These are phyloP conservation scores for Gambusia yucatana DNA, from an alignment of 2,797 vertebrate species.

Conservation along the genomic window DNA sequence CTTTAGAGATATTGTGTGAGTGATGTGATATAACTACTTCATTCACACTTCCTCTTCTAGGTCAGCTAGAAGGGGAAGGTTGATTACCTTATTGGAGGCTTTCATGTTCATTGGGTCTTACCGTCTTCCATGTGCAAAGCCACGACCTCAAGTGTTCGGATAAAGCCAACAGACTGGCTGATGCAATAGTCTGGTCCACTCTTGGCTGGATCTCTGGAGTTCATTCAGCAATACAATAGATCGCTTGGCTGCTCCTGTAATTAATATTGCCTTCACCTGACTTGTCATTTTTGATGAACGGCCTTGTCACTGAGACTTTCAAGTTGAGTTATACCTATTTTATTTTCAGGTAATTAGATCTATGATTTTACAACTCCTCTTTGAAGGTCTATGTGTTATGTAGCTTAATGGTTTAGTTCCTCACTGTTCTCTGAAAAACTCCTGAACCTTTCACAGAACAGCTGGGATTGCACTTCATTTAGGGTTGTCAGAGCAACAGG, in stretches of 20 bases:
- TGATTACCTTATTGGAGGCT: conserved; percentile 44
- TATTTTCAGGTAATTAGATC: background rate
- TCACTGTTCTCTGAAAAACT: background rate
- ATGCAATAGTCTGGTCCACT: conserved; percentile 21
- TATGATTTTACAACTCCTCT: background rate
- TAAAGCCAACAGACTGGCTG: conserved; percentile 42
- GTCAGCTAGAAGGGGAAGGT: conserved; percentile 12
- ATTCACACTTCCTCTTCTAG: conserved; percentile 28
- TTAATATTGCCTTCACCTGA: background rate
- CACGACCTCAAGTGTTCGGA: conserved; percentile 53
- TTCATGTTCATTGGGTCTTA: conserved; percentile 39
- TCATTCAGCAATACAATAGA: background rate
- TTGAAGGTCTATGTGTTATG: background rate
- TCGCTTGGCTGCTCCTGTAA: background rate
- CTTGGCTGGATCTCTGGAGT: background rate
- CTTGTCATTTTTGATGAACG: background rate
- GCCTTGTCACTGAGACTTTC: background rate
- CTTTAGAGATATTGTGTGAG: conserved; percentile 16
- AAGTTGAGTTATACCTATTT: background rate
- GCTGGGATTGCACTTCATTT: background rate
- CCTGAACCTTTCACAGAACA: background rate
- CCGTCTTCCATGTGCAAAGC: conserved; percentile 44
- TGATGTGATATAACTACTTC: conserved; percentile 49
- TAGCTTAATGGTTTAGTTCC: background rate
- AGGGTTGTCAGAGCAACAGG: background rate